These are phyloP conservation scores for Liolophura sinensis DNA, from an alignment of 1,140 invertebrate species.

Conservation along the genomic window DNA sequence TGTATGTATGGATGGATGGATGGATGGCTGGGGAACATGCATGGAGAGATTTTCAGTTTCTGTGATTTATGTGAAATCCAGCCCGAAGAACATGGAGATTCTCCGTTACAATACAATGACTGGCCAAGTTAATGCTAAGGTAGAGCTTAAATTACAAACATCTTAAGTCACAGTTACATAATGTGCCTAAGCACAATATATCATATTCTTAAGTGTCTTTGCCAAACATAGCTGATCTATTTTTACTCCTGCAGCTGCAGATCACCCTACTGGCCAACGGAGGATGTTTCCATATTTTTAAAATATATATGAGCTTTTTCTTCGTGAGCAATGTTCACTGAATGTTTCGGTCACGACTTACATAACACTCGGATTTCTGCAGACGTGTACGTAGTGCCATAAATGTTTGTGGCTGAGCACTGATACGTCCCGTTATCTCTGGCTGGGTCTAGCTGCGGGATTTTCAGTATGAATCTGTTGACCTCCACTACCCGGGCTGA, in stretches of 20 bases:
- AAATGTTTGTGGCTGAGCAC: slow-evolving; percentile 86
- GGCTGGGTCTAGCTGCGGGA: slow-evolving; percentile 20
- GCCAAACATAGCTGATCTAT: no score
- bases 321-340: not conserved
- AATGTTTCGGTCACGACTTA: no score
- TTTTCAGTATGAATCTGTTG: slow-evolving; percentile 30
- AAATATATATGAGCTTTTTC: not conserved
- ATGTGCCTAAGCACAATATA: no score
- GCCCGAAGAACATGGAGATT: no score
- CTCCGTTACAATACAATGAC: no score
- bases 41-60: not conserved
- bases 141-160: no score
- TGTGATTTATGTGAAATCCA: not conserved
- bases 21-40: not conserved
- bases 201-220: no score
- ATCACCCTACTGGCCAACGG: not conserved
- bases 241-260: not conserved
- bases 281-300: not conserved
- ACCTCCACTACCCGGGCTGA: slow-evolving; percentile 46
- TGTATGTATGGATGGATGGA: not conserved
- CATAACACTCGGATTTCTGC: slow-evolving; percentile 79
- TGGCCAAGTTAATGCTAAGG: no score
- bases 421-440: slow-evolving; percentile 94
- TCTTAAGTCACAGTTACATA: no score
- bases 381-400: slow-evolving; percentile 84